Conservation (phyloP, 2,113 vertebrate species). For the Hippoglossus stenolepis region DNA sequence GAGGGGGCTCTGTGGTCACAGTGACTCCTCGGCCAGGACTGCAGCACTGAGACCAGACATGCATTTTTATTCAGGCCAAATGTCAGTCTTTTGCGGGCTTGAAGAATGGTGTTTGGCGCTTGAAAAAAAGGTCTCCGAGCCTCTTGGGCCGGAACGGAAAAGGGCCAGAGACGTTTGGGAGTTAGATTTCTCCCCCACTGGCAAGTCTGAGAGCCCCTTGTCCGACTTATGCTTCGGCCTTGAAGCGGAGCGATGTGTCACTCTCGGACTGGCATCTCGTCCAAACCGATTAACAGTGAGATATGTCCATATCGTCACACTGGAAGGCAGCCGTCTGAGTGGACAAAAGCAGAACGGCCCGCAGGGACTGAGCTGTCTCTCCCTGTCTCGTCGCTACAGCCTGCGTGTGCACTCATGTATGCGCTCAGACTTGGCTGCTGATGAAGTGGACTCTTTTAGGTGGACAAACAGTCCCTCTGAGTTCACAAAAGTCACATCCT, state of each 20-base stretch:
- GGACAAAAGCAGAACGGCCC: conserved; percentile 49
- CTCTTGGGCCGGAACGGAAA: conserved; percentile 20
- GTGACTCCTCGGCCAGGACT: conserved; percentile 56
- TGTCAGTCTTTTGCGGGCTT: conserved; percentile 45
- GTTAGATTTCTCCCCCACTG: conserved; percentile 34
- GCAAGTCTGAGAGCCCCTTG: conserved; percentile 27
- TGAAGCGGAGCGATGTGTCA: conserved; percentile 45
- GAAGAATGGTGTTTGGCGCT: conserved; percentile 26
- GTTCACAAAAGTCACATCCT: conserved; percentile 75
- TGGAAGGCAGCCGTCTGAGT: conserved; percentile 30
- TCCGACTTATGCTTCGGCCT: conserved; percentile 15
- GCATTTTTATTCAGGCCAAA: conserved; percentile 72
- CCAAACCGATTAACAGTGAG: conserved; percentile 63
- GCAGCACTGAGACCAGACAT: conserved; percentile 45
- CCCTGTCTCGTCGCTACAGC: conserved; percentile 17
- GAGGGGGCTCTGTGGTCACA: conserved; percentile 46
- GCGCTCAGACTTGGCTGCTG: conserved; percentile 35
- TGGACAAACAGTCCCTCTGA: conserved; percentile 49
- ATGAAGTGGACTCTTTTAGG: conserved; percentile 37
- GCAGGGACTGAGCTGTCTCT: conserved; percentile 40
- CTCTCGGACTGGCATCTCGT: conserved; percentile 55
- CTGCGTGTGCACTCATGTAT: conserved; percentile 11
- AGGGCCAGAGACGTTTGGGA: conserved; percentile 34
- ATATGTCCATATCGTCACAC: conserved; percentile 32
- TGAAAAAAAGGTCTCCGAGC: neutral